Conservation (phyloP, 2,797 vertebrate species). For the Choloepus didactylus region DNA sequence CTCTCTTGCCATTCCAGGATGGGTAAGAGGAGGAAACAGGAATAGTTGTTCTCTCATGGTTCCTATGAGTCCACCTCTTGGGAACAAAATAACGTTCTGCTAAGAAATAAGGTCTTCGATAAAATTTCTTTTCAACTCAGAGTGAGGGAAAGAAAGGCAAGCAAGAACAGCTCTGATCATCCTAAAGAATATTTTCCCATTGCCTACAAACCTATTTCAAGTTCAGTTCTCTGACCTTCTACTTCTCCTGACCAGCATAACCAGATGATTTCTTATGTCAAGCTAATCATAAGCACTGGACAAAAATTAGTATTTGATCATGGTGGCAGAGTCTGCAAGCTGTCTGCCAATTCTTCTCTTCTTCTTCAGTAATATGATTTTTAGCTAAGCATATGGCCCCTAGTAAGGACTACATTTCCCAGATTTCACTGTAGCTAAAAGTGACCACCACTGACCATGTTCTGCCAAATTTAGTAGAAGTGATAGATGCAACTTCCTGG, state of each 20-base stretch:
- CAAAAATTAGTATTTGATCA: not conserved
- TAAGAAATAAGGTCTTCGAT: not conserved
- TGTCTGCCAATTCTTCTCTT: not conserved
- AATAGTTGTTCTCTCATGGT: not conserved
- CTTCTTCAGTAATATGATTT: not conserved
- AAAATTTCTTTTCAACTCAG: slow-evolving; percentile 24
- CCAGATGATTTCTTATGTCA: not conserved
- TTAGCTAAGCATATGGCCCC: not conserved
- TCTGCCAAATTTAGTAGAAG: not conserved
- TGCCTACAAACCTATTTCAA: slow-evolving; percentile 26
- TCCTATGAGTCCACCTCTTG: not conserved
- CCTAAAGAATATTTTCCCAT: not conserved
- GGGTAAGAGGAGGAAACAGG: not conserved
- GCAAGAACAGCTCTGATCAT: not conserved
- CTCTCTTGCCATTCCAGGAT: too few species aligned
- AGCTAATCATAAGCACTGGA: slow-evolving; percentile 26
- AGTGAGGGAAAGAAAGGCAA: not conserved
- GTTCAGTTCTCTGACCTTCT: not conserved
- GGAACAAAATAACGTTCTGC: not conserved
- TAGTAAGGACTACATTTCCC: not conserved
- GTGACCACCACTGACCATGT: not conserved
- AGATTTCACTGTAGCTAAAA: not conserved
- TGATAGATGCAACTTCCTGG: not conserved
- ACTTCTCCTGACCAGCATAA: not conserved
- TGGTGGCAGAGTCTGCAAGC: not conserved